These are phyloP conservation scores for Halcyon senegalensis DNA, from an alignment of 2,113 vertebrate species.

Conservation along the genomic window DNA sequence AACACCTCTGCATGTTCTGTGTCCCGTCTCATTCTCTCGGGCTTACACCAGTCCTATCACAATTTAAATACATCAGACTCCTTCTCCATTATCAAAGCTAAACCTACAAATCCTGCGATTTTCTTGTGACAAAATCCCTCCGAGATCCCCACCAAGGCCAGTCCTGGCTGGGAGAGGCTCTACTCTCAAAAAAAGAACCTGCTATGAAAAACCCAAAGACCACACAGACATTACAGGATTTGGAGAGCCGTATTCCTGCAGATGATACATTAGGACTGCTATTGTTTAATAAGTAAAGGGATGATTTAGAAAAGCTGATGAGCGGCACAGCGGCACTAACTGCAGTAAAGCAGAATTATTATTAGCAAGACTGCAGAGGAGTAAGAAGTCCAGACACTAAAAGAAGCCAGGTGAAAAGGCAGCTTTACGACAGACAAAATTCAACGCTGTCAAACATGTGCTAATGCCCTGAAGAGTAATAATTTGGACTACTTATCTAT, in stretches of 20 bases:
- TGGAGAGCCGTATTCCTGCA: background rate
- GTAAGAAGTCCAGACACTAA: background rate
- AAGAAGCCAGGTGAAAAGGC: background rate
- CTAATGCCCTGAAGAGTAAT: background rate
- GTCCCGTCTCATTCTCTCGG: background rate
- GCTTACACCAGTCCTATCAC: background rate
- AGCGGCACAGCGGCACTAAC: background rate
- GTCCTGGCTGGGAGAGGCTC: background rate
- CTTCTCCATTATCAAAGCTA: background rate
- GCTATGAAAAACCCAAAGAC: background rate
- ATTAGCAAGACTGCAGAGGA: background rate
- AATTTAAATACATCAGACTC: background rate
- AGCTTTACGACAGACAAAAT: background rate
- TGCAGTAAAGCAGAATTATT: background rate
- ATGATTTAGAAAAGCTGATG: background rate
- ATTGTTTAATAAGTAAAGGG: background rate
- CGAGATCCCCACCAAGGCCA: rapidly evolving
- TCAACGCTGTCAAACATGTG: background rate
- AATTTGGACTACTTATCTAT: background rate
- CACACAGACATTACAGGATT: background rate
- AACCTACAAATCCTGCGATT: background rate
- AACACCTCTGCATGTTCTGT: background rate
- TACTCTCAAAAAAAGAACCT: background rate
- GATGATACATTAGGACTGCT: background rate
- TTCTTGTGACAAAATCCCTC: background rate